phyloP scores from a whole-genome alignment of 2,797 vertebrate species.

The Brachyrhaphis roseni region DNA sequence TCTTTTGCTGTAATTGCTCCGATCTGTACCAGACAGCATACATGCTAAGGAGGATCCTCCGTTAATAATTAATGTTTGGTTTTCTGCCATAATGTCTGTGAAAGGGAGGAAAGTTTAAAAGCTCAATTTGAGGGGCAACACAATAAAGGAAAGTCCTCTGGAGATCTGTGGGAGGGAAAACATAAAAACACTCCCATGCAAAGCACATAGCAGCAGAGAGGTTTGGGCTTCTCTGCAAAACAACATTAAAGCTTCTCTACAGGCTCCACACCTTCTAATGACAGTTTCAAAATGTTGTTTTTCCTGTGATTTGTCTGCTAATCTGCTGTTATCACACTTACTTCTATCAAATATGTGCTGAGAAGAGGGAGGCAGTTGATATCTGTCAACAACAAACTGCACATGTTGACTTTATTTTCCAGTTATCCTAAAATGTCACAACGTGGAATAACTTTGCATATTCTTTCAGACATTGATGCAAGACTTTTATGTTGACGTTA shows the following conservation, averaged over 20 bases:
- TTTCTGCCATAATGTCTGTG: constrained; percentile 4
- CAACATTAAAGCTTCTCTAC: neutral
- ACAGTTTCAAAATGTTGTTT: constrained; percentile 4
- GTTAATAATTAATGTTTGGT: constrained; percentile 37
- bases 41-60: neutral
- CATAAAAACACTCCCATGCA: neutral
- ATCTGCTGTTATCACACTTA: constrained; percentile 19
- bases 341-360: constrained; percentile 39
- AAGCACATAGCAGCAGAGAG: neutral
- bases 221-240: neutral
- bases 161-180: constrained; percentile 8
- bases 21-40: neutral
- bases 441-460: neutral
- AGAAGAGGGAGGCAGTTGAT: constrained; percentile 56
- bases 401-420: constrained; percentile 2
- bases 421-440: constrained; percentile 3
- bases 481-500: constrained; percentile 24
- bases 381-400: neutral
- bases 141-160: constrained; percentile 1
- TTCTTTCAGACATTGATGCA: neutral
- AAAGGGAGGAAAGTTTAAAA: neutral
- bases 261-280: neutral
- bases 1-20: constrained; percentile 34
- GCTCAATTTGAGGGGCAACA: constrained; percentile 9
- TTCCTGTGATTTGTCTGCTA: neutral